Conservation (phyloP, 2,797 vertebrate genomes). For the Silurus aristotelis region DNA sequence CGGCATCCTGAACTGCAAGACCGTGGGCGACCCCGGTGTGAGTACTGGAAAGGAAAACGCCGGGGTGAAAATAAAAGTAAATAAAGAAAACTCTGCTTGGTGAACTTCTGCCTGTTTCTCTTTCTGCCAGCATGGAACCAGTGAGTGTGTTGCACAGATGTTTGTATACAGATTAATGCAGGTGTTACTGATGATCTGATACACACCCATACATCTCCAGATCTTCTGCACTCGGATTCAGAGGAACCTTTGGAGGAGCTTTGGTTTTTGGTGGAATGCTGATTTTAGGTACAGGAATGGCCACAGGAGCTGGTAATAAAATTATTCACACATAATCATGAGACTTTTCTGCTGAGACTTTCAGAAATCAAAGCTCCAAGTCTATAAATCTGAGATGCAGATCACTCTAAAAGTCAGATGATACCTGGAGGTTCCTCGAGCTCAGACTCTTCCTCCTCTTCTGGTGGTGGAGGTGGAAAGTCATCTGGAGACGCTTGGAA, state of each 20-base stretch:
- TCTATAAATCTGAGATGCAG: neutral
- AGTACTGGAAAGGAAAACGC: no score
- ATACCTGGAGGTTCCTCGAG: slow-evolving; percentile 69
- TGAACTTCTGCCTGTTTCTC: no score
- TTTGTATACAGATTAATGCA: neutral
- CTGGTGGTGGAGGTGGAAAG: slow-evolving; percentile 58
- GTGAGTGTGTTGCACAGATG: no score
- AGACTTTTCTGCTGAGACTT: neutral
- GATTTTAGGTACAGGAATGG: slow-evolving; percentile 55
- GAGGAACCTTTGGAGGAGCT: slow-evolving; percentile 69
- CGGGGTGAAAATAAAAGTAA: no score
- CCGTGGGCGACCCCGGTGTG: no score
- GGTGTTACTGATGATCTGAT: neutral
- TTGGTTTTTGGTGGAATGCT: slow-evolving; percentile 54
- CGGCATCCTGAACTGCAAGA: no score
- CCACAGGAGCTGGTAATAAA: slow-evolving; percentile 50
- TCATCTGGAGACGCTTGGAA: slow-evolving; percentile 75
- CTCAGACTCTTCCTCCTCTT: slow-evolving; percentile 67
- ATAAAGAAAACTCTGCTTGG: no score
- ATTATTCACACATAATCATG: neutral
- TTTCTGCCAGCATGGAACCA: no score
- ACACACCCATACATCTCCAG: slow-evolving; percentile 89
- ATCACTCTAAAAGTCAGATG: neutral
- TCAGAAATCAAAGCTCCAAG: neutral
- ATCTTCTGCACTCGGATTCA: slow-evolving; percentile 87